Evolutionary conservation across 53 echinoderm and acorn worm genomes (phyloP), one percentile per base, ranked within the genome.

Genomic region (Stichopus horrens): DNA sequence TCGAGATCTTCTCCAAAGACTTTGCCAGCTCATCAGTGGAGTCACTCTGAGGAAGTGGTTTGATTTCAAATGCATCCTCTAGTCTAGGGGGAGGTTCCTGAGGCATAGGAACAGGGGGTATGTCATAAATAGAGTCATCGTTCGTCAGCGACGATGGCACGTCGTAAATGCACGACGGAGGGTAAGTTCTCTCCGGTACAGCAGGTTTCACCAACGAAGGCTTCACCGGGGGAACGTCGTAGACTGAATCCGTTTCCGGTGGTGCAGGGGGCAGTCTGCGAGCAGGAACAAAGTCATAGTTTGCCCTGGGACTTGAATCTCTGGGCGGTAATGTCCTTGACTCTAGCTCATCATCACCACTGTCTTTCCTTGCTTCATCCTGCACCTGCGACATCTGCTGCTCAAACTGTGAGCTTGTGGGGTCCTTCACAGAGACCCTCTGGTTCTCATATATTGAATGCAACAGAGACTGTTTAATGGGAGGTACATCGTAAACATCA

Each of bases 1-100:
- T 63, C 4, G 99, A 99, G 16, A 99, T 96, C 83, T 96, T 73
- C 83, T 94, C 91, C 78, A 99, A 94, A 55, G 93, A 92, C 73
- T 92, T 91, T 9, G 99, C 99, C n/a, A 99, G 90, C 76, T 93
- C 91, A 88, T 99, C 96, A 2, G 99, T 99, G 13, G 99, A 99
- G 78, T 92, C 88, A 74, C 93, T 95, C 75, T 92, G 86, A 19
- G 85, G 71, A 52, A 85, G 51, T 23, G 85, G 85, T 18, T 52
- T 85, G 37, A 8, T 66, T 9, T 22, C 65, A 52, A 85, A 85
- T 9, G 85, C 52, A 18, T 85, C 67, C 4, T 58, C 37, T 7
- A 85, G 65, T 22, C 23, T 2, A 66, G 63, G 63, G 9, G 85
- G 85, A 10, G 77, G 77, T 54, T 76, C 77, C 77, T 23, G 21